phyloP scores from a whole-genome alignment of 2,888 invertebrate genomes.

The Aplocera efformata region DNA sequence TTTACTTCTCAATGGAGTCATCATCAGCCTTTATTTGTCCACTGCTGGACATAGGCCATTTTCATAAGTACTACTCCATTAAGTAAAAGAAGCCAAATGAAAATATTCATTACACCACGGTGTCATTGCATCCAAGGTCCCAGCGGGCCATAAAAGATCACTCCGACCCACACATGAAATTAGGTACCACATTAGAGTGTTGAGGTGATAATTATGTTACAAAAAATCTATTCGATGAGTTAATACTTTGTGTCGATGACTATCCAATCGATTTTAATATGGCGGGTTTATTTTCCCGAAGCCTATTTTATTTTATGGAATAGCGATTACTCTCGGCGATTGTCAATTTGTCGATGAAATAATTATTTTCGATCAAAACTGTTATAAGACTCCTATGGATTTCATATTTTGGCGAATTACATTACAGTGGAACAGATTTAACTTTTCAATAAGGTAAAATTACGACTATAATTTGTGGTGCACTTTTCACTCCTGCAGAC shows the following conservation, averaged over 20 bases:
- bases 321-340: conserved; percentile 2
- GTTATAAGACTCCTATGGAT: too few species aligned
- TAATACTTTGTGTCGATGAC: conserved; percentile 67
- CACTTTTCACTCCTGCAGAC: too few species aligned
- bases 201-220: conserved; percentile 76
- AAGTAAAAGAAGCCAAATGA: neutral
- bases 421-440: too few species aligned
- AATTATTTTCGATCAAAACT: too few species aligned
- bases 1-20: too few species aligned
- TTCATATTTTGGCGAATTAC: too few species aligned
- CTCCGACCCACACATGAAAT: conserved; percentile 73
- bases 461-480: too few species aligned
- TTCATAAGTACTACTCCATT: neutral
- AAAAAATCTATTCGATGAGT: conserved; percentile 71
- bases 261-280: conserved; percentile 51
- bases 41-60: too few species aligned
- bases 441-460: too few species aligned
- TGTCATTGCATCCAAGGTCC: conserved; percentile 48
- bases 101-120: conserved; percentile 33
- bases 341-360: too few species aligned
- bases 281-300: conserved; percentile 28
- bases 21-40: too few species aligned
- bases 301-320: conserved; percentile 25
- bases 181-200: conserved; percentile 73
- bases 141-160: conserved; percentile 67